phyloP scores from a whole-genome alignment of 2,888 invertebrate genomes.

The Polia nebulosa region DNA sequence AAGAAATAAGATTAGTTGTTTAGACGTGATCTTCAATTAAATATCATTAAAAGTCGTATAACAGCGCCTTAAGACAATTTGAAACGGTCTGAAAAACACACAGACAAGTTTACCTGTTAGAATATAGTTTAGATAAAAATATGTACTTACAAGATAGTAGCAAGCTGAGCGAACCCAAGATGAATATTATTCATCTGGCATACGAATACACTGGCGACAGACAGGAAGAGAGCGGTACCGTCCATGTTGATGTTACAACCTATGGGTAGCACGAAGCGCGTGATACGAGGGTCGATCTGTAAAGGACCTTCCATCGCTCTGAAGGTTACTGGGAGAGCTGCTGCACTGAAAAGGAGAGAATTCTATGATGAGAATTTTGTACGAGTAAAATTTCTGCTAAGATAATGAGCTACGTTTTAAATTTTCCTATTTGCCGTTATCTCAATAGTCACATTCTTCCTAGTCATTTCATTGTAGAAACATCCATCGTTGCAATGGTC shows the following conservation, averaged over 20 bases:
- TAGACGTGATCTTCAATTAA: too few species aligned
- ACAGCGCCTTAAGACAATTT: too few species aligned
- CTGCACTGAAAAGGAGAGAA: conserved; percentile 92
- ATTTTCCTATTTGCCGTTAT: too few species aligned
- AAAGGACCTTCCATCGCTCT: conserved; percentile 96
- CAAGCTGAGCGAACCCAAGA: conserved; percentile 95
- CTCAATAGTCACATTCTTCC: too few species aligned
- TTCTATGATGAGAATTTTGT: not conserved
- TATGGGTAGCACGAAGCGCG: conserved; percentile 97
- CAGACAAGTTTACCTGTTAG: too few species aligned
- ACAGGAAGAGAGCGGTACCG: conserved; percentile 96
- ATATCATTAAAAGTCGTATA: too few species aligned
- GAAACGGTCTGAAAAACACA: too few species aligned
- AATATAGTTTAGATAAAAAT: not conserved
- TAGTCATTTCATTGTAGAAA: too few species aligned
- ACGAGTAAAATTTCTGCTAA: too few species aligned
- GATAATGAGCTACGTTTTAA: too few species aligned
- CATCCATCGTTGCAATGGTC: too few species aligned
- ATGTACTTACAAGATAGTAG: conserved; percentile 95
- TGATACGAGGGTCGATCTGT: conserved; percentile 95
- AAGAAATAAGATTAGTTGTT: too few species aligned
- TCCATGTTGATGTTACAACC: conserved; percentile 98
- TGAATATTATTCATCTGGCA: conserved; percentile 97
- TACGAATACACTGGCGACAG: conserved; percentile 97
- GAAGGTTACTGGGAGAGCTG: conserved; percentile 97